Conservation (phyloP, 2,888 invertebrate genomes). For the Thalpophila matura region DNA sequence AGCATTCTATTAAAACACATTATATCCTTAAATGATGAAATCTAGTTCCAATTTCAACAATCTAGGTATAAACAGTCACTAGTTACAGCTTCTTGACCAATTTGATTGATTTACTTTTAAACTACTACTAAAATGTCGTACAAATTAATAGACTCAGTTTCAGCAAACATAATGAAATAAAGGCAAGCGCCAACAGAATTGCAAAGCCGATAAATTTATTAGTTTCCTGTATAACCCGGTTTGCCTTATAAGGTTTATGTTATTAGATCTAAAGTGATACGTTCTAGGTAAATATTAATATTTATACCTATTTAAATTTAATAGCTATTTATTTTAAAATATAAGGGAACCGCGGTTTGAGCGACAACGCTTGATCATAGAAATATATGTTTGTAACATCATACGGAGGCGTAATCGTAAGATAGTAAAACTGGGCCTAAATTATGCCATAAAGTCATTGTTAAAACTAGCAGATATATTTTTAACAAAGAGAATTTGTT, state of each 20-base stretch:
- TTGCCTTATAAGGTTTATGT: conserved; percentile 43
- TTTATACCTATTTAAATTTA: too few species aligned
- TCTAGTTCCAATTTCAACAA: not conserved
- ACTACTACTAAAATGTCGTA: not conserved
- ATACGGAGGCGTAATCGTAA: too few species aligned
- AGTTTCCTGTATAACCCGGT: conserved; percentile 38
- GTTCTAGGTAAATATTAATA: too few species aligned
- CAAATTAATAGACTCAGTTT: conserved; percentile 2
- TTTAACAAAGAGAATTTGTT: too few species aligned
- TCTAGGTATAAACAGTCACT: not conserved
- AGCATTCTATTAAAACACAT: not conserved
- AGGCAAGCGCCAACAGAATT: conserved; percentile 30
- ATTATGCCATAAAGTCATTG: too few species aligned
- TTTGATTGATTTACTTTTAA: conserved; percentile 13
- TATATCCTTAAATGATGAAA: too few species aligned
- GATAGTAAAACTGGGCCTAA: too few species aligned
- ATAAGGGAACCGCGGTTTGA: not conserved
- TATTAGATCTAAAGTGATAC: conserved; percentile 36
- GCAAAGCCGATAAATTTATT: conserved; percentile 25
- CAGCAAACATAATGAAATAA: conserved; percentile 20
- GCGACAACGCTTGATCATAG: not conserved
- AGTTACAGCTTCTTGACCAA: not conserved
- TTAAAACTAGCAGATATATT: too few species aligned
- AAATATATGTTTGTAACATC: not conserved
- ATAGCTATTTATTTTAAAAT: conserved; percentile 15